A percentile compares a stretch with the other conserved stretches of the same genome.
These are phyloP conservation scores for Hypomecis punctinalis DNA, from an alignment of 2,888 invertebrate species.

Conservation along the genomic window DNA sequence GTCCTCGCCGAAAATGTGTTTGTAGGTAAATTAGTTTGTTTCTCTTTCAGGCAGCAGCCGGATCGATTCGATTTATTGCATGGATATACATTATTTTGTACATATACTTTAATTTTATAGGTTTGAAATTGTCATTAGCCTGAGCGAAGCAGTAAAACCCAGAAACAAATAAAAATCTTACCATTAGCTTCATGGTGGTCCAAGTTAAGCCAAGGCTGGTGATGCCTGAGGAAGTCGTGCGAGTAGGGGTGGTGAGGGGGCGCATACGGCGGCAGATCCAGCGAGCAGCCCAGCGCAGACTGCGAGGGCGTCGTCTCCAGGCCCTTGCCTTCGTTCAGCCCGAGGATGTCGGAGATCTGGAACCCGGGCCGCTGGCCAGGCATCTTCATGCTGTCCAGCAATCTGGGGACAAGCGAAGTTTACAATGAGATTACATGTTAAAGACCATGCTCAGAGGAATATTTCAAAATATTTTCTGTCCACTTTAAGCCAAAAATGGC, in stretches of 20 bases:
- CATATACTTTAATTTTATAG: too few relatives aligned
- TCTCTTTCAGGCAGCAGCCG: too few relatives aligned
- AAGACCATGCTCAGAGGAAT: too few relatives aligned
- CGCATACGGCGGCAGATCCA: constrained; percentile 73
- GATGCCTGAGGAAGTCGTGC: constrained; percentile 74
- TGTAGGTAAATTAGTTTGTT: too few relatives aligned
- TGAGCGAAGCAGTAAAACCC: too few relatives aligned
- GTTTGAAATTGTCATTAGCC: too few relatives aligned
- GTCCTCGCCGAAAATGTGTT: too few relatives aligned
- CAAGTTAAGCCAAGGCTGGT: constrained; percentile 76
- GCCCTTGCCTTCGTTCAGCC: constrained; percentile 89
- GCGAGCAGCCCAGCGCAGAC: constrained; percentile 58
- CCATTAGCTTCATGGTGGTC: constrained; percentile 76
- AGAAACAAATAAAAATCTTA: constrained; percentile 46
- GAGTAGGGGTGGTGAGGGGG: constrained; percentile 74
- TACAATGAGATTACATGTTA: too few relatives aligned
- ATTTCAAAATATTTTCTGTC: too few relatives aligned
- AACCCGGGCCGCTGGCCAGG: constrained; percentile 93
- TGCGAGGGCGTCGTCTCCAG: constrained; percentile 70
- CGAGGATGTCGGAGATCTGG: constrained; percentile 96
- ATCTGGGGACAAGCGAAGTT: constrained; percentile 75
- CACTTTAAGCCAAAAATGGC: too few relatives aligned
- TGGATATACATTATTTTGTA: too few relatives aligned
- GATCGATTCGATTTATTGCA: too few relatives aligned
- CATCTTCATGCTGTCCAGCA: constrained; percentile 93